phyloP scores from a whole-genome alignment of 2,113 vertebrate species.

The Oxyura jamaicensis region DNA sequence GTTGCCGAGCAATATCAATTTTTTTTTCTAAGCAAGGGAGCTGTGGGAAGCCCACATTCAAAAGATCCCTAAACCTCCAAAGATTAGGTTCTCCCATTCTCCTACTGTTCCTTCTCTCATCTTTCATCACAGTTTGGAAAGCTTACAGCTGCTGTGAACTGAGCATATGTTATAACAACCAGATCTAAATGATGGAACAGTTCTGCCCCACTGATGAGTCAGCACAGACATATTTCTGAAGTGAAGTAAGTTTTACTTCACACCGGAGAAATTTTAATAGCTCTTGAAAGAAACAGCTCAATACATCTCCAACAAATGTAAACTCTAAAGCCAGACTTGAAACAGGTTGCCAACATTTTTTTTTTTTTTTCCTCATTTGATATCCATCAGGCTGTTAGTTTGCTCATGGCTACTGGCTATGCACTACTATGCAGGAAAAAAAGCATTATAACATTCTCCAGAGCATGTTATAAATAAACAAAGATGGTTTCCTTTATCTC shows the following conservation, averaged over 20 bases:
- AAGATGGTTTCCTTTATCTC: neutral
- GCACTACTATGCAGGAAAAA: neutral
- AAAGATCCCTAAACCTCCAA: neutral
- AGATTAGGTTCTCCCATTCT: neutral
- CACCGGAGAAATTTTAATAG: neutral
- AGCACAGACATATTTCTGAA: neutral
- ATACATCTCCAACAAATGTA: neutral
- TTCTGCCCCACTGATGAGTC: rapidly evolving
- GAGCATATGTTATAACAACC: neutral
- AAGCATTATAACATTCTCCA: neutral
- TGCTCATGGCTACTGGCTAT: neutral
- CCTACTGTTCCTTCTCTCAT: neutral
- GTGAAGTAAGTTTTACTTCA: neutral
- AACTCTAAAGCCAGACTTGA: neutral
- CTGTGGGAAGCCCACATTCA: neutral
- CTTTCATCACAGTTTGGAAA: neutral
- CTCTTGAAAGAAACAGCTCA: neutral
- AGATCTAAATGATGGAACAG: no score
- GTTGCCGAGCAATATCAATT: neutral
- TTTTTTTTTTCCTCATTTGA: no score
- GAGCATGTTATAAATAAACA: neutral
- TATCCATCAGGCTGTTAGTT: neutral
- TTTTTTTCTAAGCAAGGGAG: neutral
- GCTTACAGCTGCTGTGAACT: neutral
- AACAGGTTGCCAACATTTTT: rapidly evolving